Evolutionary conservation across 2,888 invertebrate species (phyloP).

Genomic region (Carcina quercana): DNA sequence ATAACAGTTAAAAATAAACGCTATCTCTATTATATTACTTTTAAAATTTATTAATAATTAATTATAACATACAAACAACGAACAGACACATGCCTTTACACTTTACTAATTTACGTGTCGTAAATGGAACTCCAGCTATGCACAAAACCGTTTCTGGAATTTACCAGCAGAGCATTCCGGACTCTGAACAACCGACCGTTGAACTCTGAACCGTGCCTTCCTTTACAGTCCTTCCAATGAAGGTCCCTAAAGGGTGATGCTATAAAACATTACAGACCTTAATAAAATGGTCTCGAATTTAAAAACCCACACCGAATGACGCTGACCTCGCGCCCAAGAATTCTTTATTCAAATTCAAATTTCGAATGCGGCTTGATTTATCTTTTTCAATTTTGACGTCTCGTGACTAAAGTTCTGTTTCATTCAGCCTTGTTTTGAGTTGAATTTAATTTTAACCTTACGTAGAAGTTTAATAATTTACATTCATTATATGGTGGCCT

Average conservation of each 20-base stretch:
- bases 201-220: slow-evolving; percentile 12
- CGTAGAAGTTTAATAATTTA: too few relatives aligned
- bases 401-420: slow-evolving; percentile 6
- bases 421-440: neutral
- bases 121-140: slow-evolving; percentile 19
- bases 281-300: slow-evolving; percentile 12
- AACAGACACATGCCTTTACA: too few relatives aligned
- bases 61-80: too few relatives aligned
- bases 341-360: slow-evolving; percentile 23
- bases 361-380: slow-evolving; percentile 19
- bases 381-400: slow-evolving; percentile 20
- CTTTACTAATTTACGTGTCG: slow-evolving; percentile 17
- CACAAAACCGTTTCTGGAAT: slow-evolving; percentile 21
- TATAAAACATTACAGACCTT: slow-evolving; percentile 13
- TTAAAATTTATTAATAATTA: too few relatives aligned
- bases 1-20: too few relatives aligned
- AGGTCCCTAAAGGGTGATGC: slow-evolving; percentile 8
- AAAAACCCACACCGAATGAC: slow-evolving; percentile 19
- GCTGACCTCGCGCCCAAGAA: slow-evolving; percentile 22
- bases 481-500: too few relatives aligned
- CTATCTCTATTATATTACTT: too few relatives aligned
- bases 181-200: slow-evolving; percentile 15
- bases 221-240: slow-evolving; percentile 5
- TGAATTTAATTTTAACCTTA: neutral
- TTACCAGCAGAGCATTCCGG: slow-evolving; percentile 17